These are phyloP conservation scores for Alexandromys fortis DNA, from an alignment of 2,113 vertebrate genomes.

Conservation along the genomic window DNA sequence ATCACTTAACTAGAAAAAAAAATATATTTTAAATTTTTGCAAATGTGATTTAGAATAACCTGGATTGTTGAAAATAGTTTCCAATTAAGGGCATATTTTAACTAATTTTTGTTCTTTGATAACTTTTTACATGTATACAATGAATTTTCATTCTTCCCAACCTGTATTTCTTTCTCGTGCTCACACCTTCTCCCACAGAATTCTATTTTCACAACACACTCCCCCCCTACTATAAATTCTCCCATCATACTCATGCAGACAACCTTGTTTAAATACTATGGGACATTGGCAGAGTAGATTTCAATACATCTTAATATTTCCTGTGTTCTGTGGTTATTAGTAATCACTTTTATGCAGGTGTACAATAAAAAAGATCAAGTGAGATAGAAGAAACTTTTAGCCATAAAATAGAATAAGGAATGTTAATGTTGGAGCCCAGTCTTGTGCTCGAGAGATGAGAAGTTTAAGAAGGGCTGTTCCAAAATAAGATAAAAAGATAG, in stretches of 20 bases:
- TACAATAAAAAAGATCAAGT: background rate
- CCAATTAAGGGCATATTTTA: background rate
- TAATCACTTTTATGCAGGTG: background rate
- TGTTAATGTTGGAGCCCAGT: background rate
- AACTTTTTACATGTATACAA: background rate
- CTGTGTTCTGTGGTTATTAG: background rate
- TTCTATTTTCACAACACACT: background rate
- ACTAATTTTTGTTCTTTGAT: background rate
- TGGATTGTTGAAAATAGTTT: background rate
- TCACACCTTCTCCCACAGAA: background rate
- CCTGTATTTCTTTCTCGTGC: background rate
- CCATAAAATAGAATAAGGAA: background rate
- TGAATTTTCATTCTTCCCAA: background rate
- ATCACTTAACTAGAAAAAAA: background rate
- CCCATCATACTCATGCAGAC: background rate
- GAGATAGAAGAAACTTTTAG: background rate
- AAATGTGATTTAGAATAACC: background rate
- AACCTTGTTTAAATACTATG: background rate
- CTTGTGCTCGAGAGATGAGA: background rate
- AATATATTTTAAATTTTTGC: background rate
- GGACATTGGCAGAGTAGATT: background rate
- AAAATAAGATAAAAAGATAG: background rate
- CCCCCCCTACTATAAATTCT: background rate
- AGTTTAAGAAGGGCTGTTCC: background rate
- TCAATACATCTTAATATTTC: background rate